These are phyloP conservation scores for Chelonus formosanus DNA, from an alignment of 2,888 invertebrate species.

Conservation along the genomic window DNA sequence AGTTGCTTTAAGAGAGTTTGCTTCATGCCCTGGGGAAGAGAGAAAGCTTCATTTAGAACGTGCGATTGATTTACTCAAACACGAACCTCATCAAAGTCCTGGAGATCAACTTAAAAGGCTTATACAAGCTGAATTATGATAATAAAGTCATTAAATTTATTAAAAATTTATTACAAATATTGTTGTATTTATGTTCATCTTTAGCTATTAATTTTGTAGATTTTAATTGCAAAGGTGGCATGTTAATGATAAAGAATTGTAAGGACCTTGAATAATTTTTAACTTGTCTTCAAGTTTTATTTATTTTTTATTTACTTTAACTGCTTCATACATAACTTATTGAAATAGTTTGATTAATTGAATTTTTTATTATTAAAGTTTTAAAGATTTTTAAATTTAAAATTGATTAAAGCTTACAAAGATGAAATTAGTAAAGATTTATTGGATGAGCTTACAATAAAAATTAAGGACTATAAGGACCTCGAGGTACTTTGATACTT, in stretches of 20 bases:
- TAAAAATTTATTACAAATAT: neutral
- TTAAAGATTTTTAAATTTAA: no score
- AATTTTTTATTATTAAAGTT: neutral
- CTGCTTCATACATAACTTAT: neutral
- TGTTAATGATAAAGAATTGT: no score
- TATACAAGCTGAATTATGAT: conserved; percentile 30
- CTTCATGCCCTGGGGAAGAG: conserved; percentile 53
- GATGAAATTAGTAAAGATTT: no score
- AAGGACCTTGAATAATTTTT: no score
- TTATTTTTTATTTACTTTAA: conserved; percentile 1
- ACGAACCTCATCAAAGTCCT: conserved; percentile 60
- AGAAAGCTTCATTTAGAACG: conserved; percentile 49
- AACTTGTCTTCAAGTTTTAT: no score
- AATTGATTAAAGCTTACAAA: no score
- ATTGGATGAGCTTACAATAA: no score
- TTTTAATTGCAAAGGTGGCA: no score
- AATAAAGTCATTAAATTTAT: conserved; percentile 1
- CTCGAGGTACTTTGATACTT: conserved; percentile 41
- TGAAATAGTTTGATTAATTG: no score
- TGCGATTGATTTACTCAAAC: conserved; percentile 55
- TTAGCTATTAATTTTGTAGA: no score
- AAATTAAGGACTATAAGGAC: conserved; percentile 37
- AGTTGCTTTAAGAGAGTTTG: conserved; percentile 79
- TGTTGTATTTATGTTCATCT: no score
- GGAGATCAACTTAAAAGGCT: conserved; percentile 58